These are phyloP conservation scores for Catocala nupta DNA, from an alignment of 2,888 invertebrate genomes.

Conservation along the genomic window DNA sequence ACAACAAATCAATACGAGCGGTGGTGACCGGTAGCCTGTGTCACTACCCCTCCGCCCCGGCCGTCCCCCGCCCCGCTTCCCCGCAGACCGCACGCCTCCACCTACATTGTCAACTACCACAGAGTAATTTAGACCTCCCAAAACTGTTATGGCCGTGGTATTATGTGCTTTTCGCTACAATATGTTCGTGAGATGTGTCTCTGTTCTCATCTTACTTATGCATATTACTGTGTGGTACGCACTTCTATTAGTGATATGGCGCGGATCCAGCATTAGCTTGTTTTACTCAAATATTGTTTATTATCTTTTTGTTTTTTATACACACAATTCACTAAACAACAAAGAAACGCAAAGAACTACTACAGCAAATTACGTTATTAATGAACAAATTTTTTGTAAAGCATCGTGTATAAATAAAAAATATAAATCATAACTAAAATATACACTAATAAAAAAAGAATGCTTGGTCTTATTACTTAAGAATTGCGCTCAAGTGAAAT, in stretches of 20 bases:
- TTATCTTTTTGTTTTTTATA: background rate
- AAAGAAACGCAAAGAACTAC: no score
- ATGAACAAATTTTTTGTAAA: no score
- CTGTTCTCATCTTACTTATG: conserved; percentile 40
- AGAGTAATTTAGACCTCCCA: conserved; percentile 76
- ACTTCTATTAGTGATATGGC: conserved; percentile 39
- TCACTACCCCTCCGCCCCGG: conserved; percentile 75
- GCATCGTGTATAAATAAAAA: no score
- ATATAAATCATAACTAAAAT: no score
- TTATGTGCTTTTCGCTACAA: conserved; percentile 56
- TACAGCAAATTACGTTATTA: no score
- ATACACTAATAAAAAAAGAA: no score
- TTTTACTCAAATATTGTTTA: conserved; percentile 18
- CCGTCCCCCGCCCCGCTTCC: conserved; percentile 48
- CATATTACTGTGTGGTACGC: conserved; percentile 37
- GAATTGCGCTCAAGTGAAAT: no score
- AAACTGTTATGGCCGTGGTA: conserved; percentile 62
- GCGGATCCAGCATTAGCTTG: conserved; percentile 31
- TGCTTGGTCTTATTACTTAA: no score
- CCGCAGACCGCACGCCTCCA: conserved; percentile 83
- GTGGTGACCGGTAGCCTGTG: conserved; percentile 88
- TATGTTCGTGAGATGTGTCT: conserved; percentile 49
- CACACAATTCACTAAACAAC: background rate
- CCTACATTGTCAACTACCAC: conserved; percentile 84
- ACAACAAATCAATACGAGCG: conserved; percentile 88